Percentiles rank a stretch among this genome's conserved stretches.
phyloP scores from a whole-genome alignment of 1,140 invertebrate genomes.

The Zaprionus tsacasi region DNA sequence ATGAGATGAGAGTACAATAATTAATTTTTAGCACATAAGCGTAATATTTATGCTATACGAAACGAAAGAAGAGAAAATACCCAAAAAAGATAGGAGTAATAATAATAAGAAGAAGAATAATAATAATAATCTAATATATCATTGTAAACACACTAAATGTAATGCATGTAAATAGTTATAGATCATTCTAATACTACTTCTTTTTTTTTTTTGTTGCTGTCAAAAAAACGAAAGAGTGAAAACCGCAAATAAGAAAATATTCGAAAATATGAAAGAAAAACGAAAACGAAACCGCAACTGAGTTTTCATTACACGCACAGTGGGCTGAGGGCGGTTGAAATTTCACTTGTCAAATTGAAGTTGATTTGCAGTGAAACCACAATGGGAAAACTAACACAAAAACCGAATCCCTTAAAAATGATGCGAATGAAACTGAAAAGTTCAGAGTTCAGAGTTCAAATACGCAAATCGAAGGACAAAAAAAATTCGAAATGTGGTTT shows the following conservation, averaged over 20 bases:
- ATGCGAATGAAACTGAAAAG: neutral
- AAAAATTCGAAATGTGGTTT: slow-evolving; percentile 25
- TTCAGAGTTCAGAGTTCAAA: slow-evolving; percentile 50
- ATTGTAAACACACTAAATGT: slow-evolving; percentile 52
- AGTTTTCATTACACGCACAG: neutral
- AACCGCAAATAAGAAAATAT: slow-evolving; percentile 13
- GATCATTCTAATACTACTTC: neutral
- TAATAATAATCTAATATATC: slow-evolving; percentile 28
- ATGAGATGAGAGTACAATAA: neutral
- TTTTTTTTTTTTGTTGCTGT: slow-evolving; percentile 55
- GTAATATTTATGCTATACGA: slow-evolving; percentile 61
- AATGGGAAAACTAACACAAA: neutral
- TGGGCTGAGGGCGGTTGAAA: too few relatives aligned
- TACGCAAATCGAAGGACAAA: slow-evolving; percentile 34
- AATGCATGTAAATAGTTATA: slow-evolving; percentile 79
- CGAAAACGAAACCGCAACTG: slow-evolving; percentile 25
- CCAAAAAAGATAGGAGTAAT: neutral
- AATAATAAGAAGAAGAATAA: slow-evolving; percentile 7
- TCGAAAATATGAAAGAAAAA: slow-evolving; percentile 44
- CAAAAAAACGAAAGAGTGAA: slow-evolving; percentile 16
- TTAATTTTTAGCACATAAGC: slow-evolving; percentile 44
- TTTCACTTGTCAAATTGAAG: neutral
- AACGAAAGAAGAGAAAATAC: neutral
- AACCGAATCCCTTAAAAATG: neutral
- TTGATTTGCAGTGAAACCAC: neutral